Base-by-base conservation (phyloP, 92 coral and sea anemone species). In the Parazoanthus swiftii region DNA sequence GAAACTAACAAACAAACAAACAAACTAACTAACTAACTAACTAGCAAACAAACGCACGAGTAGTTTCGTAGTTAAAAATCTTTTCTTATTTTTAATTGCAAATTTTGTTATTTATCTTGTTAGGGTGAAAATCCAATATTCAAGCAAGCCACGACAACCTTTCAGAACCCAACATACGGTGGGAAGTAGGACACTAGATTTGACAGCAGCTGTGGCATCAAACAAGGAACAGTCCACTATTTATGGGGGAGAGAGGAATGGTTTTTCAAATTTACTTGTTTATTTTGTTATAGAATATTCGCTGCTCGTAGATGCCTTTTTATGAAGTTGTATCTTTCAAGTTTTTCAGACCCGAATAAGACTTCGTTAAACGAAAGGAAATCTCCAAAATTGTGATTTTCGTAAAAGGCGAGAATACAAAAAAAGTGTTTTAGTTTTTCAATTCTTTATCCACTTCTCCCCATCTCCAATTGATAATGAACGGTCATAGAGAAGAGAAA, bases 91-190 rank as follows among this genome's bases (percentile, higher is more conserved):
- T 70, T 70, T 70, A 26, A 23, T 26, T 58, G 66, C 23, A 11
- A 58, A 58, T 18, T 3, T 39, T 16, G 82, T 23, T 2, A 18
- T 33, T 2, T 72, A 14, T 58, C 10, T 46, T 81, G 5, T 88
- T 36, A 94, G 98, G 98, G 99, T 7, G 98, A 95, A 86, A 97
- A 97, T 76, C 99, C 99, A 51, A 97, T 97, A 79, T 97, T 97
- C 94, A 97, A 97, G 77, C 99, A 95, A 90, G 98, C 99, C 20
- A 97, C 98, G 38, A 97, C 99, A 11, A 97, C 99, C 44, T 95
- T 97, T 89, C 98, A 95, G 81, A 97, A 97, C 79, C 99, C 99
- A 59, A 97, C 99, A 6, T 97, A 95, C 84, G 98, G 59, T 71
- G 99, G 99, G 76, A 97, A 95, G 90, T 94, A 86, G 88, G 59